A percentile compares a stretch with the other conserved stretches of the same genome.
Evolutionary conservation across 53 echinoderm and acorn worm species (phyloP).

Genomic region (Actinopyga echinites): DNA sequence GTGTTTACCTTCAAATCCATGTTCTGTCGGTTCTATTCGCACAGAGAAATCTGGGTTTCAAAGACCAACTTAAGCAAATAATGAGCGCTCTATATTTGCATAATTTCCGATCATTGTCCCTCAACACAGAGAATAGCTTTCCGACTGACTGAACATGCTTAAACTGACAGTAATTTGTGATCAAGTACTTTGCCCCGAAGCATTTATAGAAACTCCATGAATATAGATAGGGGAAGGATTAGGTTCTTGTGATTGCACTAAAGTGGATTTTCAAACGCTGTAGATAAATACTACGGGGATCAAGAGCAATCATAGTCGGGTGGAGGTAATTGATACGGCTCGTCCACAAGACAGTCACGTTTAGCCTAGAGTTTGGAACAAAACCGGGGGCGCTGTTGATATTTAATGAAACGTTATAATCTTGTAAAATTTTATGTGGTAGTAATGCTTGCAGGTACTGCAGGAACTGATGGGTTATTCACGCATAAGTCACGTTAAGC

Average conservation of each 20-base stretch:
- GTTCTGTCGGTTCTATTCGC: too few species aligned
- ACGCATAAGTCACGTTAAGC: too few species aligned
- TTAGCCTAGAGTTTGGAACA: too few species aligned
- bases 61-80: not conserved
- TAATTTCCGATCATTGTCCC: constrained; percentile 23
- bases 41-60: too few species aligned
- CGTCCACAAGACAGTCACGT: not conserved
- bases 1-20: too few species aligned
- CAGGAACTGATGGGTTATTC: too few species aligned
- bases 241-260: constrained; percentile 1
- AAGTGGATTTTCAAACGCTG: constrained; percentile 19
- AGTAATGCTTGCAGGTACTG: too few species aligned
- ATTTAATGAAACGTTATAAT: too few species aligned
- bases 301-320: not conserved
- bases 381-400: too few species aligned
- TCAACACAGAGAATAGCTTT: constrained; percentile 18
- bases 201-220: not conserved
- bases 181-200: constrained; percentile 25
- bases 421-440: too few species aligned
- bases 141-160: constrained; percentile 7
- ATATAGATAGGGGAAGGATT: constrained; percentile 25
- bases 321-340: constrained; percentile 16
- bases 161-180: constrained; percentile 29
- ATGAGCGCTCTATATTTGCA: constrained; percentile 19
- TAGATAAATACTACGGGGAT: constrained; percentile 19